Conservation (phyloP, 2,797 vertebrate genomes). For the Poecilia picta region DNA sequence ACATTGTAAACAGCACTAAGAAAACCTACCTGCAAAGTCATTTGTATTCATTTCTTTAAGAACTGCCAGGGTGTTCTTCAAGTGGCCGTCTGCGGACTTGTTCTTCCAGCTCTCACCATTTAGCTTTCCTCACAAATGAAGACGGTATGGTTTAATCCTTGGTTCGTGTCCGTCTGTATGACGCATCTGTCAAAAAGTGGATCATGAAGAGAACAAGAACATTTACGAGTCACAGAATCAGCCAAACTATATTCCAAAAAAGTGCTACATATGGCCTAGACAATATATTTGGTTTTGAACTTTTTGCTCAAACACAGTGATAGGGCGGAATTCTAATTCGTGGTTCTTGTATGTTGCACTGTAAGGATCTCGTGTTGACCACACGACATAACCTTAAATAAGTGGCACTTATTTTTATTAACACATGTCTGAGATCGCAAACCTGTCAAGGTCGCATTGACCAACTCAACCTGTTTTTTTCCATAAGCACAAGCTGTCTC, state of each 20-base stretch:
- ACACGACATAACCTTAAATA: not conserved
- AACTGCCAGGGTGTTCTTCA: not conserved
- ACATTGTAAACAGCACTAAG: not conserved
- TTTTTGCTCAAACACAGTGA: not conserved
- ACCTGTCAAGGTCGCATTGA: not conserved
- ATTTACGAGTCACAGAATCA: no score
- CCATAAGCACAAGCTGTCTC: not conserved
- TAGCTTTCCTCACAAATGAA: not conserved
- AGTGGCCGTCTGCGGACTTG: not conserved
- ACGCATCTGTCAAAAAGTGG: no score
- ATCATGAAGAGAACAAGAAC: no score
- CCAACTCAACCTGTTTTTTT: not conserved
- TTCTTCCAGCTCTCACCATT: not conserved
- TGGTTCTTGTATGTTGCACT: not conserved
- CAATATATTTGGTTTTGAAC: no score
- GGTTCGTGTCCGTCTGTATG: no score
- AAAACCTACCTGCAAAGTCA: not conserved
- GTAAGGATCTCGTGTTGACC: not conserved
- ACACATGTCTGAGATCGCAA: not conserved
- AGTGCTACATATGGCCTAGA: no score
- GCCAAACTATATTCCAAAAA: no score
- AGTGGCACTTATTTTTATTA: not conserved
- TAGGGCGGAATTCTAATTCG: not conserved
- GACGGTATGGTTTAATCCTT: not conserved
- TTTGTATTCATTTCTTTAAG: no score